These are phyloP conservation scores for Ceryle rudis DNA, from an alignment of 2,797 vertebrate genomes.

Conservation along the genomic window DNA sequence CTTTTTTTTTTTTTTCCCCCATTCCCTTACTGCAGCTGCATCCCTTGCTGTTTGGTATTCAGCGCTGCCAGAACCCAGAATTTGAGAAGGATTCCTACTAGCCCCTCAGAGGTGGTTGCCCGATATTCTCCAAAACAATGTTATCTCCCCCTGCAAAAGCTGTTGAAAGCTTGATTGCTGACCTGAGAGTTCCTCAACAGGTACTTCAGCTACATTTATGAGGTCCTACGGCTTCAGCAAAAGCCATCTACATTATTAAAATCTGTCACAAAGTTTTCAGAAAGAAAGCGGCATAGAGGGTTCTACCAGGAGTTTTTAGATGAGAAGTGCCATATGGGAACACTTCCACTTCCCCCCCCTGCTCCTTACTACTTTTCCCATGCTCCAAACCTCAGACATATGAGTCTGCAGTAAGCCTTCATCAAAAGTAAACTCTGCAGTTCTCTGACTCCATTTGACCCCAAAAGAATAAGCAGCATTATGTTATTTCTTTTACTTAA, in stretches of 20 bases:
- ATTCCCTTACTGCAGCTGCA: background rate
- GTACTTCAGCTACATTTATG: background rate
- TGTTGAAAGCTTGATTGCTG: background rate
- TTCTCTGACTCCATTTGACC: background rate
- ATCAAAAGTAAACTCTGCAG: background rate
- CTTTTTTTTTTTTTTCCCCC: background rate
- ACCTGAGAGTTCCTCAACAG: background rate
- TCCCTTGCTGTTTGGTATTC: background rate
- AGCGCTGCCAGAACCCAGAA: background rate
- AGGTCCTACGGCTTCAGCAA: background rate
- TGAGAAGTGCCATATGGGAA: background rate
- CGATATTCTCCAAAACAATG: background rate
- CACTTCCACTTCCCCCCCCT: background rate
- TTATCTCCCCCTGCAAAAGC: background rate
- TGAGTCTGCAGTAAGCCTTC: background rate
- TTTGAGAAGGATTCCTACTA: background rate
- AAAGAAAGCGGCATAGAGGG: background rate
- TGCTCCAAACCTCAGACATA: background rate
- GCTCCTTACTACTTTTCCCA: background rate
- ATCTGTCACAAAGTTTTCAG: background rate
- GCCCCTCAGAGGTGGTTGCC: rapidly evolving
- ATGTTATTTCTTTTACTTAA: background rate
- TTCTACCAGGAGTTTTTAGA: background rate
- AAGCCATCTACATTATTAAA: background rate
- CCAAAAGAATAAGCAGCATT: background rate